Evolutionary conservation across 1,140 invertebrate species (phyloP).

Genomic region (Magallana angulata): DNA sequence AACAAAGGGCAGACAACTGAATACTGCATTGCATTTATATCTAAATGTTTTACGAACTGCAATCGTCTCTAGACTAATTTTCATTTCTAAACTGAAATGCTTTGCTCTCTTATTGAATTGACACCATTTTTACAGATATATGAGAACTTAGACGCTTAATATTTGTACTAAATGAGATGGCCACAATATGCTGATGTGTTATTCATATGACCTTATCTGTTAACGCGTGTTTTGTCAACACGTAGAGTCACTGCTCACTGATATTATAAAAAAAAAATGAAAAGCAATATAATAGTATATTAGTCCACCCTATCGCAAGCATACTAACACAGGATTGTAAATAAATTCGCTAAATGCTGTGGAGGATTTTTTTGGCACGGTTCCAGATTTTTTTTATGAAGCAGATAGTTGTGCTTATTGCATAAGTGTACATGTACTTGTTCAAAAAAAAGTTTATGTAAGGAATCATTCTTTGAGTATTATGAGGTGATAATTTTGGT

Average conservation of each 20-base stretch:
- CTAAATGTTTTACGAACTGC: neutral
- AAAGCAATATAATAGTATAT: neutral
- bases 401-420: neutral
- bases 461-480: no score
- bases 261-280: neutral
- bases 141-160: neutral
- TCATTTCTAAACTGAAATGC: neutral
- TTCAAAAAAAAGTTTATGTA: neutral
- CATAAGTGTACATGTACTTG: neutral
- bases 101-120: neutral
- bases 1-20: slow-evolving; percentile 67
- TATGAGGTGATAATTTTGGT: no score
- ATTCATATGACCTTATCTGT: slow-evolving; percentile 11
- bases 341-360: neutral
- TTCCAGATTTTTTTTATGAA: neutral
- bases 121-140: neutral
- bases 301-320: no score
- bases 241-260: neutral
- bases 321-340: neutral
- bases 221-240: neutral
- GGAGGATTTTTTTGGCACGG: neutral
- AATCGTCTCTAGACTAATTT: no score
- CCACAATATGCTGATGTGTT: neutral
- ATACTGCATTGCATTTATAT: neutral
- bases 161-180: neutral